Evolutionary conservation across 2,888 invertebrate genomes (phyloP), one percentile per base, ranked within the genome.

Genomic region (Siphlonurus alternatus): DNA sequence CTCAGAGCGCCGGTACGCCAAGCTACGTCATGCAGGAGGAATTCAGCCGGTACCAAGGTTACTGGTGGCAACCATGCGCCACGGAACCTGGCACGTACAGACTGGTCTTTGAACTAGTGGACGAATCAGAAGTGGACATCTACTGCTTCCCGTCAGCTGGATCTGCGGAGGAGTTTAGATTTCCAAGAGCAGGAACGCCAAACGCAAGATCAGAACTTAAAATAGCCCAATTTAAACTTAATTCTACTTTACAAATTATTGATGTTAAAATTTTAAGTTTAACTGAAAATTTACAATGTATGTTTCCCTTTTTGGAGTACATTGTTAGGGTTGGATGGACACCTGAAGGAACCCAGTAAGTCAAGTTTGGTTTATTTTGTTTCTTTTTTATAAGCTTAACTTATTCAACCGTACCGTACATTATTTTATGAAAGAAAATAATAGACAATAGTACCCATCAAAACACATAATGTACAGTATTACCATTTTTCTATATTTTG

Each of bases 21-120:
- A 94, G 95, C 1, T 99, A 97, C 76, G 94, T 99, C 0, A 94
- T 95, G 74, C 98, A 98, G 76, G 99, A 99, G 75, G 99, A 99
- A 77, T 97, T 99, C 76, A 90, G 90, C 68, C 80, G 96, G 51
- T 98, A 94, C 75, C 92, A 91, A 65, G 98, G 97, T 0, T 96
- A 93, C 76, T 99, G 98, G 98, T 99, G 99, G 98, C 93, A 94
- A 72, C 93, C 94, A 0, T 80, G 81, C 68, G 81, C 83, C 61
- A 78, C 81, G 74, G 54, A 75, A 85, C 89, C 88, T 73, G 87
- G 85, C 66, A 78, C 87, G 53, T 90, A 86, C 77, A 80, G 90
- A 73, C 88, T 92, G 78, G 83, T 89, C 7, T 92, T 89, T 69
- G 91, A 92, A 73, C 91, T 91, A 73, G 89, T 91, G 0, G 91